Evolutionary conservation across 1,140 invertebrate genomes (phyloP).

Genomic region (Nebria ingens): DNA sequence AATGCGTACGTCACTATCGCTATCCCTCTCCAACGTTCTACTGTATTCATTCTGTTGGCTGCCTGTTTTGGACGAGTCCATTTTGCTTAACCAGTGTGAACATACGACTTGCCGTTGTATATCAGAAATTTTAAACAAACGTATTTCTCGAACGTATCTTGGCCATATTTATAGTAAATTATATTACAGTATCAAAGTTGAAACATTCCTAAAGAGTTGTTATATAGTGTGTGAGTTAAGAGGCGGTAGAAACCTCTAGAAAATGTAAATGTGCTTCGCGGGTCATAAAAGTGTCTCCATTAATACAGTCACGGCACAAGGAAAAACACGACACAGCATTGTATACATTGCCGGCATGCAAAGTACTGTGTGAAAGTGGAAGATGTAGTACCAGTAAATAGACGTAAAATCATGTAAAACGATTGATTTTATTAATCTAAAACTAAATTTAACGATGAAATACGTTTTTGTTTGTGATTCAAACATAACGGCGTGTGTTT

Average conservation of each 20-base stretch:
- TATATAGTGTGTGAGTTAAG: not conserved
- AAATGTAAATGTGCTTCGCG: not conserved
- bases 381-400: not conserved
- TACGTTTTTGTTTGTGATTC: not conserved
- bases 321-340: not conserved
- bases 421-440: not conserved
- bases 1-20: not conserved
- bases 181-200: no score
- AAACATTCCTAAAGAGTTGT: no score
- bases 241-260: not conserved
- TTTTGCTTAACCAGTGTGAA: not conserved
- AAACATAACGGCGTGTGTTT: not conserved
- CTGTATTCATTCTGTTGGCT: not conserved
- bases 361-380: not conserved
- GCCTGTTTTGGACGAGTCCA: slow-evolving; percentile 4
- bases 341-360: not conserved
- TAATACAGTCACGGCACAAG: not conserved
- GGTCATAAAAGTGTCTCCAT: not conserved
- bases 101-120: not conserved
- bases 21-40: not conserved
- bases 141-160: not conserved
- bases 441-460: not conserved
- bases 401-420: not conserved
- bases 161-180: no score
- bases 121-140: not conserved